Evolutionary conservation across 2,797 vertebrate genomes (phyloP), one percentile per base, ranked within the genome.

Genomic region (Danio kyathit): DNA sequence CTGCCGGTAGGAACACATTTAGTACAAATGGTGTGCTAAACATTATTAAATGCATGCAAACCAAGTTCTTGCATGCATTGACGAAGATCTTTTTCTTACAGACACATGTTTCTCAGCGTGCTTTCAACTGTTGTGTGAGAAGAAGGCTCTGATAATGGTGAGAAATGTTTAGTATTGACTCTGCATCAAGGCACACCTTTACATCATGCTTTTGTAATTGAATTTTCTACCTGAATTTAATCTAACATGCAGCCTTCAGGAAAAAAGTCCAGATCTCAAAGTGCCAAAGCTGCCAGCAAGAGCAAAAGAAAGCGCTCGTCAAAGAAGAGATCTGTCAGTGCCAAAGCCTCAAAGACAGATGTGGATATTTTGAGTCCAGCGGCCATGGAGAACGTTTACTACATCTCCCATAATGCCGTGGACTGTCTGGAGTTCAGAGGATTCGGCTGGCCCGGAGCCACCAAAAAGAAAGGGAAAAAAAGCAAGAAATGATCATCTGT

Each of bases 351-450:
- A 0, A 74, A 72, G 51, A 69, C 75, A 1, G 90, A 94, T 5
- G 92, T 90, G 81, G 93, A 97, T 84, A 87, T 97, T 61, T 80
- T 96, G 48, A 93, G 94, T 84, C 92, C 94, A 0, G 93, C 90
- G 0, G 95, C 95, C 74, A 94, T 96, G 95, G 89, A 95, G 82
- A 97, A 96, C 0, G 80, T 95, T 7, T 95, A 96, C 91, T 98
- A 97, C 87, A 92, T 97, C 8, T 92, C 93, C 1, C 96, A 98
- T 90, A 97, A 97, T 17, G 96, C 89, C 0, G 82, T 93, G 0
- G 91, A 95, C 88, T 97, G 93, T 89, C 88, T 97, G 84, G 67
- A 86, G 13, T 91, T 94, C 48, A 90, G 94, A 2, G 96, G 96
- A 60, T 95, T 95, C 78, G 87, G 87, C 3, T 96, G 95, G 96